phyloP scores from a whole-genome alignment of 2,113 vertebrate genomes.

The Halcyon senegalensis region DNA sequence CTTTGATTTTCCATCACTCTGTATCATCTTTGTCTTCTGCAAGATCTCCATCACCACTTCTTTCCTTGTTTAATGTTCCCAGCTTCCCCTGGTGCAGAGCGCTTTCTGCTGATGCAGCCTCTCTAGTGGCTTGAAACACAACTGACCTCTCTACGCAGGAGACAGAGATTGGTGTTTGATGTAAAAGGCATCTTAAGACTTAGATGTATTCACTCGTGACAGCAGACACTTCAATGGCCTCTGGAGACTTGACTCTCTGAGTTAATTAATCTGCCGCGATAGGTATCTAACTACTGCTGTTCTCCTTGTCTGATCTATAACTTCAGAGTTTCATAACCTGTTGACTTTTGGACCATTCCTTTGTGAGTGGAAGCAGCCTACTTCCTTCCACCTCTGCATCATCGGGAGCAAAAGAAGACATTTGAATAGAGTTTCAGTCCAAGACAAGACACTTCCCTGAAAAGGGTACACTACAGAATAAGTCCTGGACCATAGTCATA shows the following conservation, averaged over 20 bases:
- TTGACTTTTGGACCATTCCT: not conserved
- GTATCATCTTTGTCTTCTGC: not conserved
- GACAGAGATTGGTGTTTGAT: not conserved
- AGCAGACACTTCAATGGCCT: not conserved
- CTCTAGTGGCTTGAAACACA: not conserved
- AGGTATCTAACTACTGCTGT: not conserved
- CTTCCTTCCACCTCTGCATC: not conserved
- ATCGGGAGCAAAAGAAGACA: not conserved
- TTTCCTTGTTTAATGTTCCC: not conserved
- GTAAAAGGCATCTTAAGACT: not conserved
- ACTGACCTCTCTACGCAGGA: conserved; percentile 2
- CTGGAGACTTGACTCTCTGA: not conserved
- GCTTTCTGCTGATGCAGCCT: not conserved
- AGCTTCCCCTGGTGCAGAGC: not conserved
- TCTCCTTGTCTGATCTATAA: not conserved
- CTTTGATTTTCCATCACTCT: conserved; percentile 12
- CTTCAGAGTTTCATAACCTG: not conserved
- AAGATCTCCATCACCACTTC: not conserved
- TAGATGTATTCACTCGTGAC: not conserved
- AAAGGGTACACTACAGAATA: not conserved
- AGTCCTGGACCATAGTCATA: not conserved
- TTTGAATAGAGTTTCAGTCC: not conserved
- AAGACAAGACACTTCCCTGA: not conserved
- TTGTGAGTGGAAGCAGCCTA: not conserved
- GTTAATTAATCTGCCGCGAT: too few species aligned